Evolutionary conservation across 2,888 invertebrate species (phyloP), one percentile per base, ranked within the genome.

Genomic region (Ptilodon capucinus): DNA sequence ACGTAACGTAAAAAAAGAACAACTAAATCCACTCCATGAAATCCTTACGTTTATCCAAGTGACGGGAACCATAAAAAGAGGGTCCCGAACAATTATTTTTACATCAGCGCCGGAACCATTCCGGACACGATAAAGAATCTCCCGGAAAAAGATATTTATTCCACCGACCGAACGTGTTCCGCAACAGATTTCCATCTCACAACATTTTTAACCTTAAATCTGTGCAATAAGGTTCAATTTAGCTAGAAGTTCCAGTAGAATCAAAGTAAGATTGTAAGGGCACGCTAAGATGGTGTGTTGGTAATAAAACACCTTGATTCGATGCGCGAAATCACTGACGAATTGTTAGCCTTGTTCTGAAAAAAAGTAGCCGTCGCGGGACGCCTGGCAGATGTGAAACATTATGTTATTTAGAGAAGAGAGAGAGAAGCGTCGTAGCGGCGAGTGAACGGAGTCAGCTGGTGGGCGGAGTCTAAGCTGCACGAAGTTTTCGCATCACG

Each of bases 321-420:
- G 71, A 76, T 74, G 80, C 77, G 78, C 73, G 68, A 82, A 84
- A 83, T 81, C 81, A 76, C 76, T 62, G 74, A 72, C 74, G 81
- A 81, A 84, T 84, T 82, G 78, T 76, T 71, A 68, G 70, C 68
- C 73, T 77, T 79, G 79, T 81, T 80, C 71, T 73, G 72, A 78
- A 74, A 73, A 73, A 78, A 82, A n/a, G n/a, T n/a, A n/a, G n/a
- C n/a, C n/a, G n/a, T n/a, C n/a, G n/a, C n/a, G n/a, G n/a, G n/a
- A n/a, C n/a, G n/a, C n/a, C n/a, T n/a, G n/a, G n/a, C n/a, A n/a
- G n/a, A n/a, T n/a, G n/a, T n/a, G n/a, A n/a, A n/a, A n/a, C n/a
- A n/a, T n/a, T n/a, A n/a, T n/a, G n/a, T n/a, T n/a, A n/a, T n/a
- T n/a, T n/a, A n/a, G n/a, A n/a, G n/a, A n/a, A n/a, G n/a, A n/a